Base-by-base conservation (phyloP, 2,113 vertebrate species). In the Microtus montanus region DNA sequence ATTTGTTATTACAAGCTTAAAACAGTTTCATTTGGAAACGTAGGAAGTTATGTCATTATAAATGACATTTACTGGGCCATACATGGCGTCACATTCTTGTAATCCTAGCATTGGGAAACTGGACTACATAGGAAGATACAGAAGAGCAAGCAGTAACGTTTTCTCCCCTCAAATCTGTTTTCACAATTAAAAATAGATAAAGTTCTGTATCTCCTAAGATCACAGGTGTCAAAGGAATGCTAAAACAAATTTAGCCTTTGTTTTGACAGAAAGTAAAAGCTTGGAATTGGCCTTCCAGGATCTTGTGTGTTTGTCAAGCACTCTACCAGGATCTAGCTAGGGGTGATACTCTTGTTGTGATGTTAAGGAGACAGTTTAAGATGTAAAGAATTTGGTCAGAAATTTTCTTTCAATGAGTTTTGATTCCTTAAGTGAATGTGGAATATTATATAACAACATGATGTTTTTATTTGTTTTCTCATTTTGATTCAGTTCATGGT, bases 401-500 rank as follows among this genome's bases (percentile, higher is more conserved):
- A 85, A 58, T 22, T 13, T 82, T 91, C 2, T 58, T 68, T 87
- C 75, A 79, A 33, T 92, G 66, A 68, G 78, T 82, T 92, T 90
- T 93, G 3, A 80, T 17, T 78, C 30, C 52, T 87, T 14, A 71
- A 82, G 30, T 86, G n/a, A 95, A 54, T 79, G n/a, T 91, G 33
- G 17, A 89, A 49, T 89, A 7, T 86, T 86, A 38, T 74, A 5
- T 74, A 73, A 78, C 71, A 94, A 58, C 88, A 75, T 93, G 61
- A 84, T 75, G 74, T 22, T 86, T 68, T 7, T 61, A 88, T 90
- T 89, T 47, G 3, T 93, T 70, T 91, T 92, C 93, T 92, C 93
- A 71, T 89, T 97, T 94, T 96, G 17, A 49, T 86, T 10, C 17
- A 89, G 35, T 91, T 92, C 58, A 82, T 82, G 10, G 63, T 91